Evolutionary conservation across 2,113 vertebrate genomes (phyloP).

Genomic region (Myodes glareolus): DNA sequence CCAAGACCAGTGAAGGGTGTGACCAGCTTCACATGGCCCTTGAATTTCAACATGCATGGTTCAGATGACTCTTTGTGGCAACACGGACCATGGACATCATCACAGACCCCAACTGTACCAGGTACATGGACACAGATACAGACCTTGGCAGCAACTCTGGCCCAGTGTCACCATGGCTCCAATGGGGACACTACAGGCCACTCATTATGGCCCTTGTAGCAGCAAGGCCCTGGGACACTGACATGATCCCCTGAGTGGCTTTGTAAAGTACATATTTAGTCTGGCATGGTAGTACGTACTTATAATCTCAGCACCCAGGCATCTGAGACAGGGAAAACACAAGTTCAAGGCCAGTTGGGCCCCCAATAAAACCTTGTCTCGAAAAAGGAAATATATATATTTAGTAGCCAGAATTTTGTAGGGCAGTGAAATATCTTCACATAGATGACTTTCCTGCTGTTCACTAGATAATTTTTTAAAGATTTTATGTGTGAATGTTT

Average conservation of each 20-base stretch:
- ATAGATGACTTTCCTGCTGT: slow-evolving; percentile 47
- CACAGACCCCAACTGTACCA: neutral
- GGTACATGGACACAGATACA: neutral
- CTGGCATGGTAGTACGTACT: neutral
- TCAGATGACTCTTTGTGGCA: neutral
- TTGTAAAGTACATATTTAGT: neutral
- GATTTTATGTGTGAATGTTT: neutral
- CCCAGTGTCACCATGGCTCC: neutral
- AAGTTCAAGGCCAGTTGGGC: neutral
- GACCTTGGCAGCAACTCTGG: neutral
- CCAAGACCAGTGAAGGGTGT: neutral
- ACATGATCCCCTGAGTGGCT: neutral
- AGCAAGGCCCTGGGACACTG: neutral
- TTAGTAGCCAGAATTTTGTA: slow-evolving; percentile 52
- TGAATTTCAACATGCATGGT: neutral
- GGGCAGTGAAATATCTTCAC: slow-evolving; percentile 4
- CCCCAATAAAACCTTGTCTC: neutral
- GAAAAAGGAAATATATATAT: neutral
- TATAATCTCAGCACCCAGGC: neutral
- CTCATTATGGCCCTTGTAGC: neutral
- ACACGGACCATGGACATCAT: neutral
- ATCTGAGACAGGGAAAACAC: neutral
- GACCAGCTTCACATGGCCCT: neutral
- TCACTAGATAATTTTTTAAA: slow-evolving; percentile 20
- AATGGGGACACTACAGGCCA: neutral